A percentile compares a stretch with the other conserved stretches of the same genome.
Evolutionary conservation across 2,888 invertebrate genomes (phyloP).

Genomic region (Agrotis ipsilon): DNA sequence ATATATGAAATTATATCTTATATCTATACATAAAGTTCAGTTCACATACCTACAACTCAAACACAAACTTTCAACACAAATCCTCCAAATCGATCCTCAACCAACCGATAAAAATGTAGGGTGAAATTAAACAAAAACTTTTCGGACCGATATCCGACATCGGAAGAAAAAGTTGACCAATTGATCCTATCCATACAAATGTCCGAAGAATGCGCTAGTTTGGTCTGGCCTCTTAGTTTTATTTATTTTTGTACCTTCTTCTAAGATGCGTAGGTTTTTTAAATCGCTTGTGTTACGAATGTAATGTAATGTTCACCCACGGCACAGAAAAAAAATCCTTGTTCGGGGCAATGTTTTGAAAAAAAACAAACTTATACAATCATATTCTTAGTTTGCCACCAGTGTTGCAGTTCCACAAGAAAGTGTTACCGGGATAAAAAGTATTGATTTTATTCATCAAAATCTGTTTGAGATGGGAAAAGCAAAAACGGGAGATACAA

Average conservation of each 20-base stretch:
- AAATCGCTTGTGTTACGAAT: slow-evolving; percentile 28
- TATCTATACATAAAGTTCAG: neutral
- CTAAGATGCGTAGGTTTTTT: slow-evolving; percentile 26
- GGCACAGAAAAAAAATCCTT: no score
- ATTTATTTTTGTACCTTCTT: slow-evolving; percentile 33
- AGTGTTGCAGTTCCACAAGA: no score
- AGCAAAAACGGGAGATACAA: no score
- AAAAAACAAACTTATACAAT: no score
- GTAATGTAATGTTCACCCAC: no score
- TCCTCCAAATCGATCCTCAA: slow-evolving; percentile 36
- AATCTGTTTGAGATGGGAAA: no score
- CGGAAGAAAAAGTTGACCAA: slow-evolving; percentile 50
- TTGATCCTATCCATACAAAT: slow-evolving; percentile 61
- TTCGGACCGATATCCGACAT: slow-evolving; percentile 44
- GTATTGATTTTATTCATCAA: no score
- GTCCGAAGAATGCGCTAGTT: slow-evolving; percentile 12
- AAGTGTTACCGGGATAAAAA: no score
- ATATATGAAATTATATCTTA: no score
- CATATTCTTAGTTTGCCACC: no score
- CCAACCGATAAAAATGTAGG: slow-evolving; percentile 57
- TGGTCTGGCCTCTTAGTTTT: slow-evolving; percentile 21
- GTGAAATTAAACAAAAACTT: slow-evolving; percentile 64
- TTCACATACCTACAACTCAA: slow-evolving; percentile 27
- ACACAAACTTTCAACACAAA: slow-evolving; percentile 39
- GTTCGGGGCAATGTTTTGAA: no score